These are phyloP conservation scores for Eriosoma lanigerum DNA, from an alignment of 1,140 invertebrate species.

Conservation along the genomic window DNA sequence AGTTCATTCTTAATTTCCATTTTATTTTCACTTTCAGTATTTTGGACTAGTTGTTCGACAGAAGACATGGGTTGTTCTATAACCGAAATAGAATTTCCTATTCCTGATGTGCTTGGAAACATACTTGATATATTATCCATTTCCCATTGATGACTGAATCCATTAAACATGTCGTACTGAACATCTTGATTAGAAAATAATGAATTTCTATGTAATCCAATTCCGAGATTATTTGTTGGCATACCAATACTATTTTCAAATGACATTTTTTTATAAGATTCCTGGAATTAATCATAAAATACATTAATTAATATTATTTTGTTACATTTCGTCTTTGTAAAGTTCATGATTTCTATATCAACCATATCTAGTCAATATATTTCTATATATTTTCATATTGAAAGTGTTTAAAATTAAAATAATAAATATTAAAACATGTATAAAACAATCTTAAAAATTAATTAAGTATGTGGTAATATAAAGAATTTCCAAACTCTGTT, in stretches of 20 bases:
- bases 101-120: constrained; percentile 5
- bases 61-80: neutral
- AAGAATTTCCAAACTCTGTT: too few relatives aligned
- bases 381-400: too few relatives aligned
- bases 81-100: neutral
- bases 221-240: neutral
- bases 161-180: neutral
- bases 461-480: too few relatives aligned
- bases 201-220: neutral
- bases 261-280: neutral
- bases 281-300: neutral
- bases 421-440: too few relatives aligned
- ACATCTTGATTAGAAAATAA: neutral
- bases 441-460: too few relatives aligned
- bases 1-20: neutral
- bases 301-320: too few relatives aligned
- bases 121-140: neutral
- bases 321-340: too few relatives aligned
- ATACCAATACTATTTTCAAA: neutral
- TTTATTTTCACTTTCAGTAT: neutral
- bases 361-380: too few relatives aligned
- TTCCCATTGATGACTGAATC: neutral
- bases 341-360: too few relatives aligned
- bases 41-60: neutral
- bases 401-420: too few relatives aligned